phyloP scores from a whole-genome alignment of 2,888 invertebrate species.

The Xestobium rufovillosum region DNA sequence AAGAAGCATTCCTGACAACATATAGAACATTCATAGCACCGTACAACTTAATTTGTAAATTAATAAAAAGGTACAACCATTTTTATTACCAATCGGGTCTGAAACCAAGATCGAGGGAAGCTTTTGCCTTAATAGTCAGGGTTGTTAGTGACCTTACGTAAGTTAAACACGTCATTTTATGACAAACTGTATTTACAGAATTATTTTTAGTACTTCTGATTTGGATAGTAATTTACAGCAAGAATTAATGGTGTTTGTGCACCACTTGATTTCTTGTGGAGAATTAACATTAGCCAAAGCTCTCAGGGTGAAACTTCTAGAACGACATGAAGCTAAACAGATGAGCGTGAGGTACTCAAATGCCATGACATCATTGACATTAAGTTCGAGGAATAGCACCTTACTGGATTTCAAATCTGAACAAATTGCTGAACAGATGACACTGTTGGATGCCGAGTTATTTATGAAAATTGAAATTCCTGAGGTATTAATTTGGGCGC shows the following conservation, averaged over 20 bases:
- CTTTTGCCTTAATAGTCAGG: constrained; percentile 86
- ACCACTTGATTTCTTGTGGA: constrained; percentile 84
- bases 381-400: constrained; percentile 47
- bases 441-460: constrained; percentile 86
- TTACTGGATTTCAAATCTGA: constrained; percentile 89
- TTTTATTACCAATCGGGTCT: constrained; percentile 66
- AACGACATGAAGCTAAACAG: constrained; percentile 56
- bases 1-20: constrained; percentile 97
- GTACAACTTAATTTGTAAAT: constrained; percentile 73
- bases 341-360: constrained; percentile 22
- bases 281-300: constrained; percentile 88
- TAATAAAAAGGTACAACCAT: constrained; percentile 70
- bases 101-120: constrained; percentile 74
- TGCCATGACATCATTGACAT: constrained; percentile 30
- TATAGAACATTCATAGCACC: constrained; percentile 94
- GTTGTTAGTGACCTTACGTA: constrained; percentile 95
- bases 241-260: constrained; percentile 87
- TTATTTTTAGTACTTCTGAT: constrained; percentile 65
- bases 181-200: constrained; percentile 5
- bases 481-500: constrained; percentile 94
- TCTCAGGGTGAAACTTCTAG: constrained; percentile 80
- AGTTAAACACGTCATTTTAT: constrained; percentile 40
- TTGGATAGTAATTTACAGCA: constrained; percentile 72
- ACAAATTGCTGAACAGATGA: constrained; percentile 98
- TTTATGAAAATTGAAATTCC: constrained; percentile 96